These are phyloP conservation scores for Nesogale talazaci DNA, from an alignment of 2,113 vertebrate genomes.

Conservation along the genomic window DNA sequence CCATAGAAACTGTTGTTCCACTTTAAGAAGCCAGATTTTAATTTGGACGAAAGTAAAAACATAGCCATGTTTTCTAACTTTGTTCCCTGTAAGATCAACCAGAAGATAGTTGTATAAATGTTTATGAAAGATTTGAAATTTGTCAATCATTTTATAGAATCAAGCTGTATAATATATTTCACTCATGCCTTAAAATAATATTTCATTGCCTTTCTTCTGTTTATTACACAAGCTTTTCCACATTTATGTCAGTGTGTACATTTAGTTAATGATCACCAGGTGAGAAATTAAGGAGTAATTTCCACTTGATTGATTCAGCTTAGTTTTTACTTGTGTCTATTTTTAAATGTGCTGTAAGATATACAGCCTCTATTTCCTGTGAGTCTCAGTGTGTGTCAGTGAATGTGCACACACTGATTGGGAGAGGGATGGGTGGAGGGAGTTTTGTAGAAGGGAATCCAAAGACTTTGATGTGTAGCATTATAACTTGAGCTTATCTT, in stretches of 20 bases:
- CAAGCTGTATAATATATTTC: constrained; percentile 43
- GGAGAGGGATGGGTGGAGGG: background rate
- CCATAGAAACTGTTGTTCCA: background rate
- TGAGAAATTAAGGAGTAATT: constrained; percentile 33
- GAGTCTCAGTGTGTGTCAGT: background rate
- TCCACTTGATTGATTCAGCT: constrained; percentile 54
- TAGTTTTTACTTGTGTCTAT: constrained; percentile 44
- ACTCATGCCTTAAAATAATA: constrained; percentile 1
- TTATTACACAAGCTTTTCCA: constrained; percentile 42
- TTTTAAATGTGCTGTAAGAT: constrained; percentile 46
- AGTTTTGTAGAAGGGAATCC: background rate
- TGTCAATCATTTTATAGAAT: constrained; percentile 10
- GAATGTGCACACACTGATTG: background rate
- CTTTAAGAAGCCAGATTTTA: background rate
- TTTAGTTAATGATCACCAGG: constrained; percentile 24
- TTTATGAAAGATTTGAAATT: constrained; percentile 1
- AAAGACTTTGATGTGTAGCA: background rate
- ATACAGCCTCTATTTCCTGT: constrained; percentile 7
- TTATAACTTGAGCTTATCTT: constrained; percentile 26
- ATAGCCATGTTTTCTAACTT: background rate
- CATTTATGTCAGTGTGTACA: constrained; percentile 4
- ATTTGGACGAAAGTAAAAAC: constrained; percentile 13
- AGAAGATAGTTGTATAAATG: background rate
- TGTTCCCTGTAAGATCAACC: background rate
- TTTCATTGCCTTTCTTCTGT: constrained; percentile 32